Percentiles rank a stretch among this genome's conserved stretches.
Conservation (phyloP, 2,797 vertebrate genomes). For the Florisuga fusca region DNA sequence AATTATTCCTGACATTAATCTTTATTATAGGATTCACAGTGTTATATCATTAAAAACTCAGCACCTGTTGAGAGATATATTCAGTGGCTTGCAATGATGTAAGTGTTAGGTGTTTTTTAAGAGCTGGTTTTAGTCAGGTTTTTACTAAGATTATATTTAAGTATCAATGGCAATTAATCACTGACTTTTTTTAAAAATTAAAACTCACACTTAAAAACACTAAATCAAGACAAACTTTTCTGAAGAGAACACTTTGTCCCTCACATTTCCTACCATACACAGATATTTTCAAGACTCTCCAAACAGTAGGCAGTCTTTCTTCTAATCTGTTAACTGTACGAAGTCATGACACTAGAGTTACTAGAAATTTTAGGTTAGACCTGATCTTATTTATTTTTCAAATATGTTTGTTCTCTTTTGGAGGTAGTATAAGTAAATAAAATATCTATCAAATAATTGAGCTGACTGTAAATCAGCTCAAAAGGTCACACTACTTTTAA, state of each 20-base stretch:
- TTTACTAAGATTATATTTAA: slow-evolving; percentile 47
- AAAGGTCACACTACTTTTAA: not conserved
- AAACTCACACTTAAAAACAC: slow-evolving; percentile 25
- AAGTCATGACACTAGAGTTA: not conserved
- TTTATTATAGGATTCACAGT: not conserved
- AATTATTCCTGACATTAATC: slow-evolving; percentile 4
- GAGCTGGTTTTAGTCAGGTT: not conserved
- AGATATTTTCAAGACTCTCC: slow-evolving; percentile 43
- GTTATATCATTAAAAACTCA: slow-evolving; percentile 38
- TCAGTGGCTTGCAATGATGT: not conserved
- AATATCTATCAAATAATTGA: not conserved
- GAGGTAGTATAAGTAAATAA: not conserved
- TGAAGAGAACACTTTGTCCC: slow-evolving; percentile 38
- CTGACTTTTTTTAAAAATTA: slow-evolving; percentile 51
- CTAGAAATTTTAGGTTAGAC: not conserved
- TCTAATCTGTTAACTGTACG: not conserved
- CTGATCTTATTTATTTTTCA: not conserved
- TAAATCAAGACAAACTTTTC: slow-evolving; percentile 26
- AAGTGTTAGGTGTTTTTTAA: not conserved
- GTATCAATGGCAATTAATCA: slow-evolving; percentile 33
- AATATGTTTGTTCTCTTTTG: not conserved
- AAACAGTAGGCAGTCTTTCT: slow-evolving; percentile 3
- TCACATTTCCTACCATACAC: not conserved
- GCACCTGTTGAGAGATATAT: not conserved
- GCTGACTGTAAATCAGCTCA: not conserved